A percentile compares a stretch with the other conserved stretches of the same genome.
phyloP scores from a whole-genome alignment of 2,888 invertebrate species.

The Peribatodes rhomboidaria region DNA sequence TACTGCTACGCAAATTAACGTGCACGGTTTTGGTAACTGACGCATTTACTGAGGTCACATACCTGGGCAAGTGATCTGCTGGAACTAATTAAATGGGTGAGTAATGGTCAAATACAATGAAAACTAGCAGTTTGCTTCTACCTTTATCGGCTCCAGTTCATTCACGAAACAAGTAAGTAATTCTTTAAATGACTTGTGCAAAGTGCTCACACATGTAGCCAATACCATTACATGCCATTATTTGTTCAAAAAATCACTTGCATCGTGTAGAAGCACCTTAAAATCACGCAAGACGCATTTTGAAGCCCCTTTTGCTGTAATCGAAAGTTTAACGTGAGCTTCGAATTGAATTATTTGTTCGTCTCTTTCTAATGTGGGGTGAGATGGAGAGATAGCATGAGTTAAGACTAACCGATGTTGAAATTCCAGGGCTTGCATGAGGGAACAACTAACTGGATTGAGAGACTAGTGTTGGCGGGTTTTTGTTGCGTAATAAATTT shows the following conservation, averaged over 20 bases:
- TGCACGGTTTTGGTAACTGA: too few relatives aligned
- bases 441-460: slow-evolving; percentile 66
- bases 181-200: too few relatives aligned
- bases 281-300: slow-evolving; percentile 58
- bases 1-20: too few relatives aligned
- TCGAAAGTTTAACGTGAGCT: slow-evolving; percentile 44
- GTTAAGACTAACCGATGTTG: slow-evolving; percentile 57
- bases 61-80: too few relatives aligned
- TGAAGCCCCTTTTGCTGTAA: slow-evolving; percentile 46
- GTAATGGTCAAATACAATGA: too few relatives aligned
- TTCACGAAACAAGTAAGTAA: too few relatives aligned
- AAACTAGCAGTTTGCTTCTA: too few relatives aligned
- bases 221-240: too few relatives aligned
- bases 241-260: background rate
- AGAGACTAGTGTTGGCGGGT: slow-evolving; percentile 33
- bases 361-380: slow-evolving; percentile 37
- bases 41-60: too few relatives aligned
- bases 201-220: too few relatives aligned
- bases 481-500: background rate
- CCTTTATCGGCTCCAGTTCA: too few relatives aligned
- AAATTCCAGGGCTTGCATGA: slow-evolving; percentile 52
- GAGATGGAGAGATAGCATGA: slow-evolving; percentile 53
- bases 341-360: slow-evolving; percentile 46
- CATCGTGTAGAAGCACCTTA: slow-evolving; percentile 5
- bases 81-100: too few relatives aligned